Base-by-base conservation (phyloP, 2,888 invertebrate genomes). In the Agonopterix alstromeriana region DNA sequence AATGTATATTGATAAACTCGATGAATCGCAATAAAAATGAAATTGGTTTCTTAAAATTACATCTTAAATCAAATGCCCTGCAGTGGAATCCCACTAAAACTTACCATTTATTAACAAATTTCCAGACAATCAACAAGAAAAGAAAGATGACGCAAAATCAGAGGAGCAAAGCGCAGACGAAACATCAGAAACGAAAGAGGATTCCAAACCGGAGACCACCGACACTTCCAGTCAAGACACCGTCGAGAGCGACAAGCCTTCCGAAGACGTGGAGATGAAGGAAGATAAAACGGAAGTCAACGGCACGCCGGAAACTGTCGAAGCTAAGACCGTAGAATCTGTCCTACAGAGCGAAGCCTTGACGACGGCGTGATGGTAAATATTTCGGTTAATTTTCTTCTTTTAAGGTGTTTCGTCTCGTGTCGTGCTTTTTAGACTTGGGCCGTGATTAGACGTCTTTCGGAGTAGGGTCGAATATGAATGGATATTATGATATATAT, bases 201-300 rank as follows among this genome's bases (percentile, higher is more conserved):
- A 65, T 43, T 53, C 65, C 10, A 76, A 78, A 53, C 65, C 72
- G 0, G 82, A 80, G 52, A 75, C 65, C 8, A 76, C 73, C 9
- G 82, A 82, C 69, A 73, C 79, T 0, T 76, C 81, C 17, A 82
- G 82, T 61, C 81, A 81, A 43, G 81, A 69, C 51, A 76, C 77
- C 10, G 53, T 53, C 10, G 62, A 63, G 47, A 60, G 61, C 47
- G 63, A 65, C 44, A 45, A 44, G n/a, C 10, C 45, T 8, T 53
- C 52, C 7, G 51, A 52, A 14, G 69, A 64, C 40, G 65, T 60
- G 0, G 69, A 67, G 7, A 64, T 64, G 56, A 67, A 65, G 8
- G 59, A 60, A 1, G 56, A 56, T 9, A 54, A 45, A 35, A 55
- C 57, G 0, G 74, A 73, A 9, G 57, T 78, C 5, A 82, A 82